Evolutionary conservation across 2,113 vertebrate species (phyloP), one percentile per base, ranked within the genome.

Genomic region (Myotis brandtii): DNA sequence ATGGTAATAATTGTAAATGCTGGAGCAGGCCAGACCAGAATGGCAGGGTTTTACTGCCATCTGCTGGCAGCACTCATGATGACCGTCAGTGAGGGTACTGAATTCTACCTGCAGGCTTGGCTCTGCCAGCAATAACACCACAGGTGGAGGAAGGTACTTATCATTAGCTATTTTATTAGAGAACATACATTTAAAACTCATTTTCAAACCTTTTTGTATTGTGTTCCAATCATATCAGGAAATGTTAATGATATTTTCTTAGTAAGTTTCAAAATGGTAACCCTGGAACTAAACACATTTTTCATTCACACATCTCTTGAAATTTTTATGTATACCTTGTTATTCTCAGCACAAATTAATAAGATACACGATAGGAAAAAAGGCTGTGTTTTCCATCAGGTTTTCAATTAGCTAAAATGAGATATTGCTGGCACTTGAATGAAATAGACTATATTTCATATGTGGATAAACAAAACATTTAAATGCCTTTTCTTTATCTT

Each of bases 31-130:
- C 5, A 2, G 69, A 52, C 10, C 34, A n/a, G 48, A 30, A 97
- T 56, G 70, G 66, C 94, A 94, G 98, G 84, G 48, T 97, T 2
- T 13, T 95, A 97, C 96, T 98, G 98, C 98, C 98, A 99, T 98
- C 98, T 99, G 37, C 98, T 98, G 98, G 89, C 95, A 37, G 3
- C 14, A 14, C 8, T 2, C 0, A 9, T 0, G 50, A 87, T 7
- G 20, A 77, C 94, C 37, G 7, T 67, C 84, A 21, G 50, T 18
- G 76, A 82, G 12, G 56, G 32, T 12, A 9, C 12, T 85, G 82
- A 46, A 52, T 62, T 85, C n/a, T 21, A 69, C 80, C 52, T 34
- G 80, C 46, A 46, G 52, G 50, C 69, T 73, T 23, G 1, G 25
- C 30, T 93, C 40, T 20, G 2, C 46, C 40, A 11, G n/a, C 64